These are phyloP conservation scores for Teleogryllus oceanicus DNA, from an alignment of 2,888 invertebrate species.

Conservation along the genomic window DNA sequence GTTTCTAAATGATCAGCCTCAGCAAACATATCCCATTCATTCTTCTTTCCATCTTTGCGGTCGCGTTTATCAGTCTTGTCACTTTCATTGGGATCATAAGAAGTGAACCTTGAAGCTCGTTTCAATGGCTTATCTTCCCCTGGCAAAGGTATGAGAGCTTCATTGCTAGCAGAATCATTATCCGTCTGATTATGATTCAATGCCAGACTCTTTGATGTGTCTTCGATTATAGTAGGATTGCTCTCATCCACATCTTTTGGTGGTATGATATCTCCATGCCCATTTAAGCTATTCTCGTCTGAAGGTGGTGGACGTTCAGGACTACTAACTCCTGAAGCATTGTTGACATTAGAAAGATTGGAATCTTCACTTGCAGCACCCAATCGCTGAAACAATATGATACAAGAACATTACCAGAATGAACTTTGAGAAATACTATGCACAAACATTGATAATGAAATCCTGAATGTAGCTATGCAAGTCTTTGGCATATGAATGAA, in stretches of 20 bases:
- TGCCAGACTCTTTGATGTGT: slow-evolving; percentile 33
- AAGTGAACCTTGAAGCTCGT: slow-evolving; percentile 27
- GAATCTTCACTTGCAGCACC: slow-evolving; percentile 59
- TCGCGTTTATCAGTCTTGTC: slow-evolving; percentile 39
- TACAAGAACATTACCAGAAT: slow-evolving; percentile 26
- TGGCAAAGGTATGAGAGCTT: slow-evolving; percentile 23
- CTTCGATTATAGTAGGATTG: slow-evolving; percentile 6
- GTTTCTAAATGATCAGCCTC: slow-evolving; percentile 82
- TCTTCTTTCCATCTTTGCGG: slow-evolving; percentile 49
- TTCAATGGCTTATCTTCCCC: slow-evolving; percentile 19
- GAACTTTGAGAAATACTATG: not conserved
- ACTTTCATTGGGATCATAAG: slow-evolving; percentile 39
- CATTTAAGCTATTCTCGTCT: slow-evolving; percentile 29
- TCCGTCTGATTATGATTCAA: slow-evolving; percentile 43
- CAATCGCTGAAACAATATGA: slow-evolving; percentile 49
- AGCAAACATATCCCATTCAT: slow-evolving; percentile 89
- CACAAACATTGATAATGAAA: too few species aligned
- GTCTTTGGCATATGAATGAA: too few species aligned
- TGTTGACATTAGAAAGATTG: slow-evolving; percentile 42
- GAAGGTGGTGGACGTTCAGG: slow-evolving; percentile 27
- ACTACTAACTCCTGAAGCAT: slow-evolving; percentile 33
- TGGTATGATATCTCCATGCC: not conserved
- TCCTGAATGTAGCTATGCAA: too few species aligned
- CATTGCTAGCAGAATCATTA: slow-evolving; percentile 18
- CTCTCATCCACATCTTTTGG: slow-evolving; percentile 25